Percentiles rank a stretch among this genome's conserved stretches.
These are phyloP conservation scores for Meles meles DNA, from an alignment of 2,113 vertebrate genomes.

Conservation along the genomic window DNA sequence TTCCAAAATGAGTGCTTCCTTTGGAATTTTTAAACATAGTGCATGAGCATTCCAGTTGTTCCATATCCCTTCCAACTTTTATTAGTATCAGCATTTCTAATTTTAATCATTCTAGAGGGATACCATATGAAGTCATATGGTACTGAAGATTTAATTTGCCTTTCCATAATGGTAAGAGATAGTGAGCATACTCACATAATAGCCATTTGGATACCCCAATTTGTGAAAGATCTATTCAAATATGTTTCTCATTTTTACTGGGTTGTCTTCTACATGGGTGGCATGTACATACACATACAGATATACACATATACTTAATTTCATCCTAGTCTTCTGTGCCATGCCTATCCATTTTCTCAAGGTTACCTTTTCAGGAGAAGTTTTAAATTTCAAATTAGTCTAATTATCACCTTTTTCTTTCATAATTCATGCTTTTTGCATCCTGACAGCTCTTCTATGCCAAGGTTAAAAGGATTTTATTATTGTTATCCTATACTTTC, in stretches of 20 bases:
- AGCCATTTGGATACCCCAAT: background rate
- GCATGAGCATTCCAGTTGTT: background rate
- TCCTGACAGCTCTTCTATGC: background rate
- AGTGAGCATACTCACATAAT: background rate
- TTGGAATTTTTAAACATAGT: background rate
- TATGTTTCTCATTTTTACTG: background rate
- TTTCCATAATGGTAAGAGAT: background rate
- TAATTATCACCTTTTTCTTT: background rate
- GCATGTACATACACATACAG: background rate
- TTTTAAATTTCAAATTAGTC: background rate
- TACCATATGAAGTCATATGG: background rate
- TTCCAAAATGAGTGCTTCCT: background rate
- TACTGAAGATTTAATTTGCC: background rate
- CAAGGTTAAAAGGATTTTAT: background rate
- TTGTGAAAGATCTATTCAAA: background rate
- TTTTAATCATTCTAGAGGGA: background rate
- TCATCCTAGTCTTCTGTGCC: background rate
- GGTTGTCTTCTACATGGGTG: background rate
- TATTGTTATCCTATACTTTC: background rate
- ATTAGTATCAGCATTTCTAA: background rate
- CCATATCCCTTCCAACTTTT: background rate
- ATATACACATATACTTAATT: background rate
- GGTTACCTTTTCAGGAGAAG: background rate
- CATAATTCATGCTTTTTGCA: background rate
- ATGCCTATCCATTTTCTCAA: background rate